A percentile compares a stretch with the other conserved stretches of the same genome.
phyloP scores from a whole-genome alignment of 1,140 invertebrate genomes.

The Tribolium castaneum region DNA sequence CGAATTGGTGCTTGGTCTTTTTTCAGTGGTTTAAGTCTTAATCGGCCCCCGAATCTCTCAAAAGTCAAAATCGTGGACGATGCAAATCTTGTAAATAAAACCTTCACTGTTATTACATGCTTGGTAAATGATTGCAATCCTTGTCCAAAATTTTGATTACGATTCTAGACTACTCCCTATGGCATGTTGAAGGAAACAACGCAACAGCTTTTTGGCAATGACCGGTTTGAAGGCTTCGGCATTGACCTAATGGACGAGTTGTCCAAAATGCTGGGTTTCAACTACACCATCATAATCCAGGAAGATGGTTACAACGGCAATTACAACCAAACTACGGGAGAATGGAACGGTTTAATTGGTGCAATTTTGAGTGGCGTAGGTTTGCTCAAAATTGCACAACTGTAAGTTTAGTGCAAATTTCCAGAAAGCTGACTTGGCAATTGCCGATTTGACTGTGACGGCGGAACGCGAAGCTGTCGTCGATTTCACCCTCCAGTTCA shows the following conservation, averaged over 20 bases:
- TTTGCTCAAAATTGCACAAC: constrained; percentile 41
- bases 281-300: constrained; percentile 85
- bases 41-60: constrained; percentile 58
- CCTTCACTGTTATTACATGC: constrained; percentile 86
- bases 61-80: constrained; percentile 57
- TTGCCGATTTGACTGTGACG: constrained; percentile 86
- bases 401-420: neutral
- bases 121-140: constrained; percentile 70
- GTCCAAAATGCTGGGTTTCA: constrained; percentile 83
- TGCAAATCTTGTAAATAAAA: constrained; percentile 79
- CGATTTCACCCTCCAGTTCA: constrained; percentile 92
- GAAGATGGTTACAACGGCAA: constrained; percentile 81
- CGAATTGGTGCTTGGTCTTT: constrained; percentile 82
- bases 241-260: constrained; percentile 85
- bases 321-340: constrained; percentile 69
- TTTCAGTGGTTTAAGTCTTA: constrained; percentile 65
- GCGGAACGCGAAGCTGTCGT: constrained; percentile 89
- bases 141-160: neutral
- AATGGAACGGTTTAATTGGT: constrained; percentile 92
- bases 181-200: constrained; percentile 85
- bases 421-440: constrained; percentile 76
- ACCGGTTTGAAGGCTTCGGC: constrained; percentile 84
- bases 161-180: constrained; percentile 72
- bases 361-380: constrained; percentile 82
- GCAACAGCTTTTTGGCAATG: constrained; percentile 79